Conservation (phyloP, 2,888 invertebrate genomes). For the Callosobruchus maculatus region DNA sequence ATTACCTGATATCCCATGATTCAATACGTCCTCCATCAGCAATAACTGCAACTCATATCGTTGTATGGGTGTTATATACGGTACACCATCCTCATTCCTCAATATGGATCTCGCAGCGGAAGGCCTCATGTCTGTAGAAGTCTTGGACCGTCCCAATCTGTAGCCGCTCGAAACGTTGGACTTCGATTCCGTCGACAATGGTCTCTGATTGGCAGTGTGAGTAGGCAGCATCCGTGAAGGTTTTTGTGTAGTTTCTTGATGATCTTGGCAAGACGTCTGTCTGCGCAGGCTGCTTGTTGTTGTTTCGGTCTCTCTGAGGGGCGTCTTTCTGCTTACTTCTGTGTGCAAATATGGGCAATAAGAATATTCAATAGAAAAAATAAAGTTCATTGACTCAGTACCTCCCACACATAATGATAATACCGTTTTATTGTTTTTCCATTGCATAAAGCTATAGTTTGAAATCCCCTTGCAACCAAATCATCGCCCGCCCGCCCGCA, state of each 20-base stretch:
- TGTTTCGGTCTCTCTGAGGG: constrained; percentile 23
- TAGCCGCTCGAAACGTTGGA: constrained; percentile 18
- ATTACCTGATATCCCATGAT: constrained; percentile 50
- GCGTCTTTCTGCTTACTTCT: constrained; percentile 15
- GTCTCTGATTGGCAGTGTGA: neutral
- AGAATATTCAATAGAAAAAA: too few species aligned
- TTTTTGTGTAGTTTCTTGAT: constrained; percentile 13
- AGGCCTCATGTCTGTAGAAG: constrained; percentile 41
- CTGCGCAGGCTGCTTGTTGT: constrained; percentile 31
- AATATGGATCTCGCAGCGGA: constrained; percentile 37
- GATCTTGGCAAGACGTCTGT: constrained; percentile 26
- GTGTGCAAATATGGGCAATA: neutral
- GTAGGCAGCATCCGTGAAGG: neutral
- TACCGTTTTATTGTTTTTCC: too few species aligned
- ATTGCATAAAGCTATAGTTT: too few species aligned
- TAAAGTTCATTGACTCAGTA: too few species aligned
- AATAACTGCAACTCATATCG: constrained; percentile 71
- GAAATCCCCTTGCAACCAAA: too few species aligned
- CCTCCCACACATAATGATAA: too few species aligned
- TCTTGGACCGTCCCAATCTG: constrained; percentile 47
- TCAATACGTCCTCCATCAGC: constrained; percentile 71
- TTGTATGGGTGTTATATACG: constrained; percentile 61
- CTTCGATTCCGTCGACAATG: neutral
- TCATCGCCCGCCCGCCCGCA: too few species aligned
- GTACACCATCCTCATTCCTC: constrained; percentile 51